These are phyloP conservation scores for Polylopha cassiicola DNA, from an alignment of 2,888 invertebrate genomes.

Conservation along the genomic window DNA sequence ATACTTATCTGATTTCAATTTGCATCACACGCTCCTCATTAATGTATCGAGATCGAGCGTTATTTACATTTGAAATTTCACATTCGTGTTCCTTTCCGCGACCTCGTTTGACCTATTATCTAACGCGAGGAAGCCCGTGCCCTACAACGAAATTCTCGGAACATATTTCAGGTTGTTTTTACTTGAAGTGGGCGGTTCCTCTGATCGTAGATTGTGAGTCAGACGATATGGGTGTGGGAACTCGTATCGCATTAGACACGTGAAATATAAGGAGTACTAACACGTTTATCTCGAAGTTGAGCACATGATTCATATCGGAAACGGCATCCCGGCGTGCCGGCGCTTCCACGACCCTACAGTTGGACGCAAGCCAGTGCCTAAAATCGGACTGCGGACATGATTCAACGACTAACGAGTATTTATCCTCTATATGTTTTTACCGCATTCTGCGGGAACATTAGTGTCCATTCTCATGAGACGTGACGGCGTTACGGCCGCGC, in stretches of 20 bases:
- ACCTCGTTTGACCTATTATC: slow-evolving; percentile 42
- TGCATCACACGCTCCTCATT: slow-evolving; percentile 18
- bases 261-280: slow-evolving; percentile 40
- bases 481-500: too few species aligned
- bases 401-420: slow-evolving; percentile 49
- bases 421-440: slow-evolving; percentile 47
- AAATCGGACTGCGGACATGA: slow-evolving; percentile 55
- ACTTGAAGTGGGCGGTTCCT: slow-evolving; percentile 58
- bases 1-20: slow-evolving; percentile 17
- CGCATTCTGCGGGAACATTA: slow-evolving; percentile 32
- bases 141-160: slow-evolving; percentile 43
- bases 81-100: slow-evolving; percentile 31
- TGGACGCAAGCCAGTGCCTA: slow-evolving; percentile 64
- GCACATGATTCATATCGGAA: slow-evolving; percentile 50
- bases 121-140: slow-evolving; percentile 34
- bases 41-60: slow-evolving; percentile 14
- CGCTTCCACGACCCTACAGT: slow-evolving; percentile 47
- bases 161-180: slow-evolving; percentile 53
- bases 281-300: slow-evolving; percentile 50
- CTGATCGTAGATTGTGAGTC: slow-evolving; percentile 61
- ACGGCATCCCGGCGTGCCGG: slow-evolving; percentile 44
- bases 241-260: slow-evolving; percentile 45
- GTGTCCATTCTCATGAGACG: slow-evolving; percentile 41
- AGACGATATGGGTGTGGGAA: slow-evolving; percentile 66
- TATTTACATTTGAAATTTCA: slow-evolving; percentile 24